Conservation (phyloP, 2,888 invertebrate genomes). For the Cactoblastis cactorum region DNA sequence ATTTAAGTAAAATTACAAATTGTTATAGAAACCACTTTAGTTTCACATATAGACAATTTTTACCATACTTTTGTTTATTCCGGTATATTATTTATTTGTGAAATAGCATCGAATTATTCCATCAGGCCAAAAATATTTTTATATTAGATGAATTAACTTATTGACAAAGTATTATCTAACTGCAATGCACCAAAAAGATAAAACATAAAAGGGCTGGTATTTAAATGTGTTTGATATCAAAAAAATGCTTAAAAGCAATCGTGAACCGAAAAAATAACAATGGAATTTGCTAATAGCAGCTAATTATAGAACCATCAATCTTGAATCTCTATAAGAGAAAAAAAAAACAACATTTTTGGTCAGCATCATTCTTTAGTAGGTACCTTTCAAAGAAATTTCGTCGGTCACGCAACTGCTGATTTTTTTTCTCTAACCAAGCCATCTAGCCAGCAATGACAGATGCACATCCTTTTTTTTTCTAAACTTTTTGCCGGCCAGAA, state of each 20-base stretch:
- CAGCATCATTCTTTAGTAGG: neutral
- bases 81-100: no score
- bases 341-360: neutral
- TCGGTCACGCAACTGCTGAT: constrained; percentile 6
- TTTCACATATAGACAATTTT: no score
- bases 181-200: no score
- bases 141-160: no score
- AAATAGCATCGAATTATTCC: no score
- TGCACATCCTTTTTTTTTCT: constrained; percentile 32
- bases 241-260: neutral
- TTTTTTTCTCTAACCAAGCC: constrained; percentile 6
- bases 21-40: no score
- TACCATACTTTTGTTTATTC: no score
- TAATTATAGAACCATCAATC: constrained; percentile 1
- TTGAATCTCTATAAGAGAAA: neutral
- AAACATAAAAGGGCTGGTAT: no score
- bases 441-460: constrained; percentile 31
- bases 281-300: neutral
- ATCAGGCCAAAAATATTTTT: no score
- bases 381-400: neutral
- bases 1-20: no score
- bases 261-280: neutral
- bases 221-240: no score
- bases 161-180: no score
- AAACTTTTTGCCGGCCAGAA: constrained; percentile 29